Evolutionary conservation across 2,797 vertebrate species (phyloP).

Genomic region (Craterocephalus amniculus): DNA sequence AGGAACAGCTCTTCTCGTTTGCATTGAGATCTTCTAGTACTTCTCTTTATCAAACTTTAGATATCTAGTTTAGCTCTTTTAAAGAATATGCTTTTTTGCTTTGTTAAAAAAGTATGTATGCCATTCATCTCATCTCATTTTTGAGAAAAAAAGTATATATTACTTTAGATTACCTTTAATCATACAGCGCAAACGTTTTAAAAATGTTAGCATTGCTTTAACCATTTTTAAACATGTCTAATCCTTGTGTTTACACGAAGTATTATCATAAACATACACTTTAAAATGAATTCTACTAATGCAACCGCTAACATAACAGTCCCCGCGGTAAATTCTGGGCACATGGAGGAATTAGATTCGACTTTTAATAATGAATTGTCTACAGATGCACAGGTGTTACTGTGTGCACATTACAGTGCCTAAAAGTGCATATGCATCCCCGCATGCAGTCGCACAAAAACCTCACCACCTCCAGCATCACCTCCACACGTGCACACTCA

Average conservation of each 20-base stretch:
- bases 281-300: not conserved
- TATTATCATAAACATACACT: not conserved
- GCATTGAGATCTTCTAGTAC: too few relatives aligned
- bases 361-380: conserved; percentile 36
- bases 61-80: too few relatives aligned
- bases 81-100: too few relatives aligned
- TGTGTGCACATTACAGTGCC: conserved; percentile 48
- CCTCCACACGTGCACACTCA: conserved; percentile 65
- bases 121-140: too few relatives aligned
- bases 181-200: too few relatives aligned
- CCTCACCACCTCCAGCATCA: conserved; percentile 57
- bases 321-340: not conserved
- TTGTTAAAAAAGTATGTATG: too few relatives aligned
- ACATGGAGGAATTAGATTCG: conserved; percentile 19
- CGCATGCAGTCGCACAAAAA: conserved; percentile 35
- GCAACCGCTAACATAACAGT: not conserved
- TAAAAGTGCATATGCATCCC: conserved; percentile 47
- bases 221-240: too few relatives aligned
- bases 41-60: too few relatives aligned
- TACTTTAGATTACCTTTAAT: too few relatives aligned
- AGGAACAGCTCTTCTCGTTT: too few relatives aligned
- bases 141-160: too few relatives aligned
- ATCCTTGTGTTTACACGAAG: not conserved
- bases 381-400: conserved; percentile 47
- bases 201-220: too few relatives aligned